Evolutionary conservation across 2,888 invertebrate species (phyloP).

Genomic region (Pseudolycoriella hygida): DNA sequence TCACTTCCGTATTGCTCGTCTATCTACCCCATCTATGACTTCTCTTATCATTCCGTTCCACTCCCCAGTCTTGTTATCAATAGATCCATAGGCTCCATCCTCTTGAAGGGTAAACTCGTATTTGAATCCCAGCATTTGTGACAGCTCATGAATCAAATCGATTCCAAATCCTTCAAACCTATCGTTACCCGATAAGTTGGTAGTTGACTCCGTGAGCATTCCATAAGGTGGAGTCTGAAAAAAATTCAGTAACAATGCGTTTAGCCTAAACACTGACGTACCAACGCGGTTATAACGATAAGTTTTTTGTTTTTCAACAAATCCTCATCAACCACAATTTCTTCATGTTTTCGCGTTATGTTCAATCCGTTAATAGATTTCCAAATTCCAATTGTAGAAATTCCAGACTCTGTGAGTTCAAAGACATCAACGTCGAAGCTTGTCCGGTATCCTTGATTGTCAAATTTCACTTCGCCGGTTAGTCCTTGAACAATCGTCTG

Average conservation of each 20-base stretch:
- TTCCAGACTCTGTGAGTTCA: slow-evolving; percentile 42
- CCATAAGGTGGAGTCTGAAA: slow-evolving; percentile 71
- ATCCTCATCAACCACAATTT: slow-evolving; percentile 32
- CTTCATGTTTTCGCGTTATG: slow-evolving; percentile 31
- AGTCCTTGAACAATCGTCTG: slow-evolving; percentile 19
- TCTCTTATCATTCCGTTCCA: slow-evolving; percentile 65
- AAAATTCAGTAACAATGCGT: too few species aligned
- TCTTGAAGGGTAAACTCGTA: slow-evolving; percentile 63
- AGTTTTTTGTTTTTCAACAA: slow-evolving; percentile 55
- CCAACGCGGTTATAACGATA: slow-evolving; percentile 50
- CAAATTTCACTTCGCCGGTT: slow-evolving; percentile 60
- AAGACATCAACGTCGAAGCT: slow-evolving; percentile 50
- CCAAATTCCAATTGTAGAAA: slow-evolving; percentile 52
- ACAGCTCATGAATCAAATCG: slow-evolving; percentile 67
- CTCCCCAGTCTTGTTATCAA: slow-evolving; percentile 36
- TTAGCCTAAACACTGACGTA: too few species aligned
- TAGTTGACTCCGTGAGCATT: slow-evolving; percentile 58
- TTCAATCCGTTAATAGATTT: slow-evolving; percentile 40
- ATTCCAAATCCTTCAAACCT: slow-evolving; percentile 78
- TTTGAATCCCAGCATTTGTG: slow-evolving; percentile 60
- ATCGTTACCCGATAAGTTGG: slow-evolving; percentile 54
- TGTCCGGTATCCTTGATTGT: slow-evolving; percentile 55
- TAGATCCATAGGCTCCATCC: slow-evolving; percentile 57
- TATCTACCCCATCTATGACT: slow-evolving; percentile 47
- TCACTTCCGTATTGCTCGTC: too few species aligned